Base-by-base conservation (phyloP, 2,888 invertebrate genomes). In the Bruchidius siliquastri region DNA sequence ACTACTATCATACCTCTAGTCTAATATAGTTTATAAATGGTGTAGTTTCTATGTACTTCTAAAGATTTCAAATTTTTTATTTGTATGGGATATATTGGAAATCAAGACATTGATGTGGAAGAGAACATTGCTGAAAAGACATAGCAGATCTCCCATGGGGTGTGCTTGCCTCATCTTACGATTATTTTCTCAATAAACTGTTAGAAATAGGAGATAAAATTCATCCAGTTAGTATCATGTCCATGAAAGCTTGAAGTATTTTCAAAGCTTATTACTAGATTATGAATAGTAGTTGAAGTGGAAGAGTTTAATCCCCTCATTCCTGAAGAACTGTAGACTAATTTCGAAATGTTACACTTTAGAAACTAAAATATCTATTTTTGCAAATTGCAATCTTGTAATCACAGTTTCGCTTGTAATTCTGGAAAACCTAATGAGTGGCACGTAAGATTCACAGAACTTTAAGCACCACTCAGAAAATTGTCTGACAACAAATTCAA, bases 351-450 rank as follows among this genome's bases (percentile, higher is more conserved):
- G 18, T 49, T 69, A 13, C 67, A 73, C 30, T 69, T 73, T 73
- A 73, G 69, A 67, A 74, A 75, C 75, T 73, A 74, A 74, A 75
- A 74, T 71, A 72, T 22, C 73, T 73, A 76, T 75, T 73, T 72
- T 71, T 72, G 69, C 69, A 73, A 70, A 71, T 74, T 73, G 74
- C 73, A 74, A 74, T 73, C 73, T 76, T 72, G 67, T 49, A 74
- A 76, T 76, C 76, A 76, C 76, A 76, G 76, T 74, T 74, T 72
- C 74, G 76, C 76, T 76, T 74, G 70, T 74, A 76, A 76, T 72
- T 75, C 71, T 68, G 74, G 71, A 74, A 74, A 74, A 32, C 72
- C 67, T 68, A 32, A 72, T 22, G 67, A 69, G 69, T n/a, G 69
- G 69, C 72, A 68, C 71, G 22, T 21, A 72, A 67, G 22, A n/a